Conservation (phyloP, 1,140 invertebrate genomes). For the Drosophila bifasciata region DNA sequence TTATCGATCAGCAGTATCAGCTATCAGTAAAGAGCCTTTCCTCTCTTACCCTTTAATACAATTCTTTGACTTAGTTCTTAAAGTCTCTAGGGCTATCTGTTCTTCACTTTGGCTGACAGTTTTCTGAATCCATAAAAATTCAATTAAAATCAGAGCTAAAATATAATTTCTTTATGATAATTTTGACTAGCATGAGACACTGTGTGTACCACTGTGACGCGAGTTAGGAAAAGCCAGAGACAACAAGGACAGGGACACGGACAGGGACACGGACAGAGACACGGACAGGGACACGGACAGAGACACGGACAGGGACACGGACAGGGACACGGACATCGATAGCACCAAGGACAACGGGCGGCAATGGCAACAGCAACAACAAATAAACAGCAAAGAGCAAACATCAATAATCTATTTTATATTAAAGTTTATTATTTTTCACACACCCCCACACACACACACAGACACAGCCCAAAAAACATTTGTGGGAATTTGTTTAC, state of each 20-base stretch:
- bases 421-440: slow-evolving; percentile 56
- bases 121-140: too few species aligned
- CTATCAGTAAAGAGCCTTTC: too few species aligned
- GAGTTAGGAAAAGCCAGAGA: neutral
- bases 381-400: slow-evolving; percentile 22
- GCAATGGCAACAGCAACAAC: slow-evolving; percentile 14
- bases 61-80: too few species aligned
- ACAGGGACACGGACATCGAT: slow-evolving; percentile 1
- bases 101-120: too few species aligned
- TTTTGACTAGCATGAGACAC: too few species aligned
- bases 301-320: neutral
- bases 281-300: slow-evolving; percentile 13
- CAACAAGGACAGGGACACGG: slow-evolving; percentile 12
- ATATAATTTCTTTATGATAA: too few species aligned
- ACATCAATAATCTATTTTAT: slow-evolving; percentile 60
- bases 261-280: neutral
- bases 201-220: slow-evolving; percentile 3
- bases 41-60: too few species aligned
- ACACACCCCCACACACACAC: neutral
- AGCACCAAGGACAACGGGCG: slow-evolving; percentile 27
- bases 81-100: too few species aligned
- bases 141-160: too few species aligned
- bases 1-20: too few species aligned
- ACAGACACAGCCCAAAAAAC: neutral
- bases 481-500: slow-evolving; percentile 38